Evolutionary conservation across 2,113 vertebrate species (phyloP).

Genomic region (Pterocles gutturalis): DNA sequence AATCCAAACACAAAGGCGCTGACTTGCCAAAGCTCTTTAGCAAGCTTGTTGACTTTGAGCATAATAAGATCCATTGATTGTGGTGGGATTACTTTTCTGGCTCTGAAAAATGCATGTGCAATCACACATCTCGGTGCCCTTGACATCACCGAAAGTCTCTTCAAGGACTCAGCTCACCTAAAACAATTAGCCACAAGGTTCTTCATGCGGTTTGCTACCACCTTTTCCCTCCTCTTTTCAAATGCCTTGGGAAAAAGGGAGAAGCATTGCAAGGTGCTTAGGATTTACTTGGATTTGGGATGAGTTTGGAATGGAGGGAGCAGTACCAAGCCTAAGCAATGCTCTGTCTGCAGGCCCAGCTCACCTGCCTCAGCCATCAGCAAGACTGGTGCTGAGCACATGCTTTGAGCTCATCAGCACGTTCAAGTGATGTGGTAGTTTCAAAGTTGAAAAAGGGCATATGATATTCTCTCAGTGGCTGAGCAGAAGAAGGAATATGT

Average conservation of each 20-base stretch:
- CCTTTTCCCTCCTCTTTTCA: neutral
- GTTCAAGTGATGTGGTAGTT: neutral
- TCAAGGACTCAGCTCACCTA: neutral
- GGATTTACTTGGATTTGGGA: neutral
- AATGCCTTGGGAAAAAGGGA: neutral
- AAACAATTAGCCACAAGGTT: neutral
- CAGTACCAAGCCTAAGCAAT: neutral
- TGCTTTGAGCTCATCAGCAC: neutral
- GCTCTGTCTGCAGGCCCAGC: neutral
- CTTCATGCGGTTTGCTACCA: neutral
- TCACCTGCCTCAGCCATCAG: neutral
- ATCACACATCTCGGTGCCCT: neutral
- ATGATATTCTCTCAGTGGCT: neutral
- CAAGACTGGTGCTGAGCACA: accelerated
- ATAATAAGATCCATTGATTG: neutral
- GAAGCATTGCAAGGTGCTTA: neutral
- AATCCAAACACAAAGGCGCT: neutral
- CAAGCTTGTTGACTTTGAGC: neutral
- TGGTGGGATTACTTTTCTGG: neutral
- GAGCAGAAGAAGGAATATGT: neutral
- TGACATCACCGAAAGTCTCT: neutral
- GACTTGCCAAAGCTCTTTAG: neutral
- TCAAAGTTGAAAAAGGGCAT: neutral
- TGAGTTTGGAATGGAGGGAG: neutral
- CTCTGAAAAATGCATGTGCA: neutral